Evolutionary conservation across 2,888 invertebrate species (phyloP).

Genomic region (Hecatera dysodea): DNA sequence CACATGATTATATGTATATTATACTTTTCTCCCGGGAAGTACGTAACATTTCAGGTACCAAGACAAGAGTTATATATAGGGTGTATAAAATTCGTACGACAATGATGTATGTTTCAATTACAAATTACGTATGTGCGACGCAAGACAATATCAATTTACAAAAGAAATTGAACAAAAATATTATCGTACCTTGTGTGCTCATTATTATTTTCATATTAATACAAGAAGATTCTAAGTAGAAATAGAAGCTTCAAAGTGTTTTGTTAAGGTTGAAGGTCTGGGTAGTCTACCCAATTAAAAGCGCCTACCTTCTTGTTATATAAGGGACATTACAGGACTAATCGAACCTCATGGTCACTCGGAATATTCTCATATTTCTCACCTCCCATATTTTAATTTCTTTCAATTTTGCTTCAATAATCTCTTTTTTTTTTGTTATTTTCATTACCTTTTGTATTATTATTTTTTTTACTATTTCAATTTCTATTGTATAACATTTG

Average conservation of each 20-base stretch:
- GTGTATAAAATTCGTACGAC: conserved; percentile 32
- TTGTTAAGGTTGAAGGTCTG: background rate
- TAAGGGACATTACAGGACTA: too few relatives aligned
- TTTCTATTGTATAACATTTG: too few relatives aligned
- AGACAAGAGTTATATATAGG: conserved; percentile 32
- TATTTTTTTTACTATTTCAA: too few relatives aligned
- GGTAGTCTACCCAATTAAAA: background rate
- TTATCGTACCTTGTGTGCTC: background rate
- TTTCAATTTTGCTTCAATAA: too few relatives aligned
- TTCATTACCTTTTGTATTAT: too few relatives aligned
- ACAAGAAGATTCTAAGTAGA: too few relatives aligned
- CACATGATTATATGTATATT: conserved; percentile 8
- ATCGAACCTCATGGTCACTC: too few relatives aligned
- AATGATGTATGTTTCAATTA: conserved; percentile 53
- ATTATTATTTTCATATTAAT: conserved; percentile 5
- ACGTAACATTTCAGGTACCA: conserved; percentile 32
- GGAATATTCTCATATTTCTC: too few relatives aligned
- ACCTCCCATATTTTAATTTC: too few relatives aligned
- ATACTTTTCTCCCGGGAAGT: conserved; percentile 25
- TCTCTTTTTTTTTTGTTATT: too few relatives aligned
- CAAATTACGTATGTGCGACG: conserved; percentile 14
- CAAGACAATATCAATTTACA: conserved; percentile 17
- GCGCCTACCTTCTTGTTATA: too few relatives aligned
- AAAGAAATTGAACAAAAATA: conserved; percentile 22
- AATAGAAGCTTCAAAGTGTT: conserved; percentile 2